A percentile compares a stretch with the other conserved stretches of the same genome.
Conservation (phyloP, 2,888 invertebrate genomes). For the Eremobia ochroleuca region DNA sequence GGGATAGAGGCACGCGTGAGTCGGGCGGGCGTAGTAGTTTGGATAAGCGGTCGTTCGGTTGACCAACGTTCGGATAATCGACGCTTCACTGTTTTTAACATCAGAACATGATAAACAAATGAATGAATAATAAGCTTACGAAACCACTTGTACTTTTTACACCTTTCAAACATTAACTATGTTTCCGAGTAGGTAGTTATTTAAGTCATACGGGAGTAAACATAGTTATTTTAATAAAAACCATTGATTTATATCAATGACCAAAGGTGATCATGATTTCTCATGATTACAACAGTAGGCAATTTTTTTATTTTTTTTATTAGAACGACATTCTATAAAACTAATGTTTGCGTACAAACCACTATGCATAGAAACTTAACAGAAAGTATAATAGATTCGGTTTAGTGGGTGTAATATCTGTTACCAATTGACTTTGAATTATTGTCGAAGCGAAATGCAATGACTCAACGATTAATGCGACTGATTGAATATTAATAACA, state of each 20-base stretch:
- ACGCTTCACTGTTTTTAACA: too few relatives aligned
- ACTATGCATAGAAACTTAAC: conserved; percentile 19
- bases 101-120: neutral
- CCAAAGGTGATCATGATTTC: conserved; percentile 8
- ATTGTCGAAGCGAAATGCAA: conserved; percentile 10
- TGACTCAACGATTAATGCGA: conserved; percentile 33
- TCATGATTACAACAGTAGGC: conserved; percentile 3
- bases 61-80: too few relatives aligned
- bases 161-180: too few relatives aligned
- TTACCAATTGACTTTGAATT: conserved; percentile 14
- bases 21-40: too few relatives aligned
- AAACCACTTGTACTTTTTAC: neutral
- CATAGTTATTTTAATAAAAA: neutral
- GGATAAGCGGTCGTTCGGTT: too few relatives aligned
- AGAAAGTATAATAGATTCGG: conserved; percentile 38
- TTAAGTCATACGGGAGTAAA: neutral
- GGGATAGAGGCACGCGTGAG: too few relatives aligned
- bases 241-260: neutral
- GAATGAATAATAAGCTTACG: neutral
- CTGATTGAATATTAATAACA: conserved; percentile 21
- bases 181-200: too few relatives aligned
- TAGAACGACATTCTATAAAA: conserved; percentile 9
- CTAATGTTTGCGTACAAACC: conserved; percentile 45
- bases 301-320: conserved; percentile 22
- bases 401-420: conserved; percentile 32